Base-by-base conservation (phyloP, 2,888 invertebrate genomes). In the Stomorhina lunata region DNA sequence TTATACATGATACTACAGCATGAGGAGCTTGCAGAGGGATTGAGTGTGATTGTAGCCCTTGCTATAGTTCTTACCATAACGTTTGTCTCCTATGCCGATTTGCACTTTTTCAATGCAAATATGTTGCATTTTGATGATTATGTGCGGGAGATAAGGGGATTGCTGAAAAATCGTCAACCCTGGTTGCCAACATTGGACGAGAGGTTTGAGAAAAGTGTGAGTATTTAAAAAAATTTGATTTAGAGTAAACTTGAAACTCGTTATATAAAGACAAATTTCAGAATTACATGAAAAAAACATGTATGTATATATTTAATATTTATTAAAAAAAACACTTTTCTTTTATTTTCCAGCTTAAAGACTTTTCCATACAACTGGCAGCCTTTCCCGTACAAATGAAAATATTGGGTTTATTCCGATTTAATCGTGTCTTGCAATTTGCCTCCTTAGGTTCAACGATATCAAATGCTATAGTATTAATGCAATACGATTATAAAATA, bases 141-240 rank as follows among this genome's bases (percentile, higher is more conserved):
- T 9, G 12, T 72, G 9, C 25, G 32, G 0, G n/a, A 72, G 37
- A 66, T 59, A 4, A 27, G 7, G 0, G 5, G 12, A 12, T 45
- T 81, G 17, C 34, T 82, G 27, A 63, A 55, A 20, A 17, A 57
- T 50, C 43, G 22, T 43, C 65, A 81, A 43, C 20, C 6, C 0
- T 65, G 57, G 27, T 20, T 66, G 53, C 59, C 77, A 6, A 37
- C 40, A 48, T 45, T 77, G 45, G 66, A 77, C 10, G 37, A 37
- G 20, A 68, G 61, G 15, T 61, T 77, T 17, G 72, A 73, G 37
- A 66, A 68, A 20, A 77, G 72, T 63, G 80, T 81, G 43, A 76
- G 80, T 80, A 4, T 4, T 22, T 25, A 12, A 48, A 15, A 10
- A 45, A 25, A n/a, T n/a, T n/a, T n/a, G n/a, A n/a, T n/a, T n/a